These are phyloP conservation scores for Hemicentrotus pulcherrimus DNA, from an alignment of 35 echinoderm and acorn worm genomes.

Conservation along the genomic window DNA sequence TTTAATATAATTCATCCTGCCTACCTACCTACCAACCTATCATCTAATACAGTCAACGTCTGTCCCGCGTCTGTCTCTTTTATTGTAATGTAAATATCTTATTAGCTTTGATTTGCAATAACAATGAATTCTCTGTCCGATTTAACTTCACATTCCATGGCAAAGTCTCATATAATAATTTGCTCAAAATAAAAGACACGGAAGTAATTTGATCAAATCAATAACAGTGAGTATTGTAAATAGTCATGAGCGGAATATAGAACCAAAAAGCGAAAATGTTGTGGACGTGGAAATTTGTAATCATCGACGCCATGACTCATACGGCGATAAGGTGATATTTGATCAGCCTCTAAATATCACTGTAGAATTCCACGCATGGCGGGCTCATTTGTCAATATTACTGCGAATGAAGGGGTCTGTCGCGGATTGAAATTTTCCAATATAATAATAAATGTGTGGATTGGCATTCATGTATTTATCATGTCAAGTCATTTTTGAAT, in stretches of 20 bases:
- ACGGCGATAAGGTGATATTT: not conserved
- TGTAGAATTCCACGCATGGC: not conserved
- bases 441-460: too few relatives aligned
- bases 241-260: not conserved
- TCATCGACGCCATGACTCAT: not conserved
- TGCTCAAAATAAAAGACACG: not conserved
- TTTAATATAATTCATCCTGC: not conserved
- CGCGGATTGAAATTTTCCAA: not conserved
- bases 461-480: too few relatives aligned
- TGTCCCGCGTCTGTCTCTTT: not conserved
- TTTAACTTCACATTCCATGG: too few relatives aligned
- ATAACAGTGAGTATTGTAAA: not conserved
- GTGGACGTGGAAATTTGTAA: not conserved
- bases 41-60: not conserved
- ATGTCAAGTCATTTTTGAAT: too few relatives aligned
- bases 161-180: not conserved
- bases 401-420: not conserved
- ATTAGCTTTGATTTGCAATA: too few relatives aligned
- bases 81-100: too few relatives aligned
- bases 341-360: not conserved
- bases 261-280: not conserved
- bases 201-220: not conserved
- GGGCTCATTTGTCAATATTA: not conserved
- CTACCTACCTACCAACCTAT: not conserved
- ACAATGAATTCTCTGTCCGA: too few relatives aligned